A percentile compares a stretch with the other conserved stretches of the same genome.
These are phyloP conservation scores for Coranthus polyacanthus DNA, from an alignment of 2,797 vertebrate species.

Conservation along the genomic window DNA sequence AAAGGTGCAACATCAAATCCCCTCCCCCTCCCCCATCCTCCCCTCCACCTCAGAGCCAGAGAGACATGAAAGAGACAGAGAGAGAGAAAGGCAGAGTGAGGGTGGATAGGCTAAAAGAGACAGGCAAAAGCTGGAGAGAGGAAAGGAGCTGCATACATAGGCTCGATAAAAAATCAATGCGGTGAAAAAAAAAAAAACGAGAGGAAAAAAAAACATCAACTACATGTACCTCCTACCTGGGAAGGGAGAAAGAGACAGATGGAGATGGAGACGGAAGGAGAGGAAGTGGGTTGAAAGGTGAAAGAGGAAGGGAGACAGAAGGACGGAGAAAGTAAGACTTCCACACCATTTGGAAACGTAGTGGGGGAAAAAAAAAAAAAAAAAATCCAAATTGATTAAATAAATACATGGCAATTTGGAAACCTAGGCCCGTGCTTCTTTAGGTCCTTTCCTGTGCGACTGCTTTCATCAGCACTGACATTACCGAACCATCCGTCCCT, in stretches of 20 bases:
- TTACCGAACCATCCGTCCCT: too few relatives aligned
- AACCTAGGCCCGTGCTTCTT: too few relatives aligned
- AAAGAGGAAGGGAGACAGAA: conserved; percentile 4
- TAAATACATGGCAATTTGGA: too few relatives aligned
- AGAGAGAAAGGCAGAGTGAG: conserved; percentile 4
- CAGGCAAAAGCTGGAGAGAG: conserved; percentile 28
- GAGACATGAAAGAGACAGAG: conserved; percentile 38
- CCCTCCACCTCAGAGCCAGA: conserved; percentile 30
- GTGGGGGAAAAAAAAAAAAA: too few relatives aligned
- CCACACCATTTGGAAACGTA: too few relatives aligned
- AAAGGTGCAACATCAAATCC: conserved; percentile 57
- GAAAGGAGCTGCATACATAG: conserved; percentile 32
- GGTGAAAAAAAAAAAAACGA: conserved; percentile 9
- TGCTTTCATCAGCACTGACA: too few relatives aligned
- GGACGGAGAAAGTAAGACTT: conserved; percentile 13
- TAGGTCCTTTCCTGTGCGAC: too few relatives aligned
- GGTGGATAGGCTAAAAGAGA: background rate
- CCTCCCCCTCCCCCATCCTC: conserved; percentile 5
- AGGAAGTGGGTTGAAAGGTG: conserved; percentile 16
- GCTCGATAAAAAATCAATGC: conserved; percentile 42
- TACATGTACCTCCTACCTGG: background rate
- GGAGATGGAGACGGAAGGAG: conserved; percentile 1
- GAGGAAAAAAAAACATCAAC: background rate
- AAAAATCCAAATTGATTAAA: too few relatives aligned
- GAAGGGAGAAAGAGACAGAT: conserved; percentile 14